Evolutionary conservation across 2,113 vertebrate species (phyloP), one percentile per base, ranked within the genome.

Genomic region (Eulacestoma nigropectus): DNA sequence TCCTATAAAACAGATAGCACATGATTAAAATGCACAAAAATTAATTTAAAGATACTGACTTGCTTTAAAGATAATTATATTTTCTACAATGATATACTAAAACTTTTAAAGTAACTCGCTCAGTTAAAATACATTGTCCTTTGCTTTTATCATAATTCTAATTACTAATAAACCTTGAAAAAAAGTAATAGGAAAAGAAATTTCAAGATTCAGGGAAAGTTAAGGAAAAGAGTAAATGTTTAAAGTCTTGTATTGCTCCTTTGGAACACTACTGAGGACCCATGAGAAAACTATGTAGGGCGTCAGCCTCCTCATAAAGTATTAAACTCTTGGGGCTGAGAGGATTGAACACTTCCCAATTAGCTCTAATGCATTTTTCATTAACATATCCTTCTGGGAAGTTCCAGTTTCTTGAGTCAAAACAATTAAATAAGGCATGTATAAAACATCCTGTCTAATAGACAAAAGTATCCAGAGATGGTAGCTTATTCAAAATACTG

Each of bases 341-440:
- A 80, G 50, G 33, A 81, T 0, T 16, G 84, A 95, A 89, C 56
- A 53, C 10, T 88, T 35, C 65, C 30, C 79, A 91, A 3, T 82
- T 76, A 97, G 39, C 20, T 88, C 35, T 87, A 87, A 89, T 88
- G 64, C 60, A 96, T 88, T 95, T 94, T 96, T 95, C 82, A 90
- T 93, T 84, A 93, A 59, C 37, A 46, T 62, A 70, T 70, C 22
- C 84, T 85, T 79, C n/a, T 44, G 72, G 72, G 62, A 91, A 89
- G 75, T 62, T 93, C 29, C 37, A 73, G 46, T 79, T 90, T 67
- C 65, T 88, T 53, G 15, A 55, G 33, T 78, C 82, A 94, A 93
- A 97, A 94, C 53, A 93, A 75, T 90, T 81, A 88, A 95, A 74
- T 44, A 78, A 82, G 9, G 41, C 44, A 55, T n/a, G 53, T 49